phyloP scores from a whole-genome alignment of 2,797 vertebrate genomes.

The Tragelaphus oryx region DNA sequence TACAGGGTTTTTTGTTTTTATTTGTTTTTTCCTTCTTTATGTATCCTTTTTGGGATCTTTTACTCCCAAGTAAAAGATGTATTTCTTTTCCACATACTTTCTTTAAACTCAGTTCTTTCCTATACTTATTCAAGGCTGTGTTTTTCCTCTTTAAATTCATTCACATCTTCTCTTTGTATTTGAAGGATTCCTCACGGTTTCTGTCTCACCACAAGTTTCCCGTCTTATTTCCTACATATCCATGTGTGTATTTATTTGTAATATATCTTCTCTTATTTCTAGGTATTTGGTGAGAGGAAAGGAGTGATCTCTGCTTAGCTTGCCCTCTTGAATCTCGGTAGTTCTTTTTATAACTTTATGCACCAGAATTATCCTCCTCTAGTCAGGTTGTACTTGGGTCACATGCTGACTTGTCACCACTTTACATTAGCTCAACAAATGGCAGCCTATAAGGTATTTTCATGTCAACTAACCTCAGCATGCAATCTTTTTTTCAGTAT shows the following conservation, averaged over 20 bases:
- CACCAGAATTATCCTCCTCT: neutral
- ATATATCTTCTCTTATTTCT: neutral
- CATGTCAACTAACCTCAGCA: neutral
- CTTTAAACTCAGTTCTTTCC: neutral
- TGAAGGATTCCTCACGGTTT: neutral
- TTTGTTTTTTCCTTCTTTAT: neutral
- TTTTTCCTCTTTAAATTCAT: neutral
- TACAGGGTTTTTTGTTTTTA: neutral
- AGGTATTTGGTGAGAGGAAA: neutral
- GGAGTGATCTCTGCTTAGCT: neutral
- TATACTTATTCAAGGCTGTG: neutral
- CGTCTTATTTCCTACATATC: neutral
- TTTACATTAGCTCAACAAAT: neutral
- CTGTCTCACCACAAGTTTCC: neutral
- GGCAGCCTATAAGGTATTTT: neutral
- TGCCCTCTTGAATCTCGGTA: neutral
- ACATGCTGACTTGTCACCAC: neutral
- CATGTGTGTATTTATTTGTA: neutral
- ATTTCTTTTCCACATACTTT: neutral
- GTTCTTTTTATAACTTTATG: slow-evolving; percentile 3
- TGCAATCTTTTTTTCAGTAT: neutral
- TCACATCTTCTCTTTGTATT: neutral
- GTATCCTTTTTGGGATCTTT: neutral
- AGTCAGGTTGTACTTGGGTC: neutral
- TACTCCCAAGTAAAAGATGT: neutral